These are phyloP conservation scores for Cephalopachus bancanus DNA, from an alignment of 2,797 vertebrate species.

Conservation along the genomic window DNA sequence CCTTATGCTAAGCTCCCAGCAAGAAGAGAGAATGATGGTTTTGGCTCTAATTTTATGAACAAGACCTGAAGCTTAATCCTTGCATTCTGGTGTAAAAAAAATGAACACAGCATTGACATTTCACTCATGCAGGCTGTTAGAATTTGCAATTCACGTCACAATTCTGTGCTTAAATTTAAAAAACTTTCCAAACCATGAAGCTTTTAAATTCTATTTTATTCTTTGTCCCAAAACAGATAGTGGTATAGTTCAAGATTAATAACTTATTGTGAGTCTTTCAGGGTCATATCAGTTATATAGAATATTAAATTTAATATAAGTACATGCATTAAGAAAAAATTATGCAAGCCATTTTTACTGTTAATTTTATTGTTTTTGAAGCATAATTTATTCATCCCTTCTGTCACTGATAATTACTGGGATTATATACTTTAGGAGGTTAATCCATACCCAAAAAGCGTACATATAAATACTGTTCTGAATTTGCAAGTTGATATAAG, in stretches of 20 bases:
- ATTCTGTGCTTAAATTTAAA: conserved; percentile 83
- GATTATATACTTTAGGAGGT: conserved; percentile 76
- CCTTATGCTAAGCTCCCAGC: conserved; percentile 62
- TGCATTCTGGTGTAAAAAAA: conserved; percentile 68
- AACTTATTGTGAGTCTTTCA: conserved; percentile 67
- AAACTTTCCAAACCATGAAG: conserved; percentile 79
- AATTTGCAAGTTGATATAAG: conserved; percentile 66
- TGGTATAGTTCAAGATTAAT: conserved; percentile 80
- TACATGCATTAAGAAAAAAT: conserved; percentile 70
- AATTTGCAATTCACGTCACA: conserved; percentile 80
- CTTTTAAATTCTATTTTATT: conserved; percentile 79
- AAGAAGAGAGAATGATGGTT: conserved; percentile 52
- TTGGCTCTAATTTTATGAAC: conserved; percentile 82
- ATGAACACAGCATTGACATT: conserved; percentile 76
- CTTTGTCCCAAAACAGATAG: conserved; percentile 78
- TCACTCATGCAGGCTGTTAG: conserved; percentile 81
- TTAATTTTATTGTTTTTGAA: conserved; percentile 79
- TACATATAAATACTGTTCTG: conserved; percentile 41
- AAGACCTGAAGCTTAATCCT: conserved; percentile 69
- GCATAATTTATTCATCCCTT: conserved; percentile 80
- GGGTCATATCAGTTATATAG: conserved; percentile 65
- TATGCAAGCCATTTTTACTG: conserved; percentile 65
- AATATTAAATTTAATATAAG: conserved; percentile 80
- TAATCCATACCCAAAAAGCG: conserved; percentile 77
- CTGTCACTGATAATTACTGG: conserved; percentile 79